A percentile compares a stretch with the other conserved stretches of the same genome.
Conservation (phyloP, 2,113 vertebrate genomes). For the Vulpes lagopus region DNA sequence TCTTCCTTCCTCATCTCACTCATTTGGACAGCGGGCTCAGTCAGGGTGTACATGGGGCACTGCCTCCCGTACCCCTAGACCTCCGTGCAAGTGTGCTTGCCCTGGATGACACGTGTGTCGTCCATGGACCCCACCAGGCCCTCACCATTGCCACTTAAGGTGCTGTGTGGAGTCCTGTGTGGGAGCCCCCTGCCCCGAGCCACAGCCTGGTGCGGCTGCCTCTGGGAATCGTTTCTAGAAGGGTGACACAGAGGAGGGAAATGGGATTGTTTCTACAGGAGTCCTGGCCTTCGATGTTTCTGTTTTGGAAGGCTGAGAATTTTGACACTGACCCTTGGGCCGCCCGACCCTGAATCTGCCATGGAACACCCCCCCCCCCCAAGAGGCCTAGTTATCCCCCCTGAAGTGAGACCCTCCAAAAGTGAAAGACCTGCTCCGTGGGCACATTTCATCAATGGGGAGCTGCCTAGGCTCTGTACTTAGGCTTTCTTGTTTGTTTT, state of each 20-base stretch:
- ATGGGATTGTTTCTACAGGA: background rate
- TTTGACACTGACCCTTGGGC: background rate
- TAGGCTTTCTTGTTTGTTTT: background rate
- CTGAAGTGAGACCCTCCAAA: background rate
- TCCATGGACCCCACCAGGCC: background rate
- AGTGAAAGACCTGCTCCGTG: too few relatives aligned
- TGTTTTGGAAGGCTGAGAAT: background rate
- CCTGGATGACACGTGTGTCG: background rate
- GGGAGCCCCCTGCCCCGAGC: background rate
- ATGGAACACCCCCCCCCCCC: too few relatives aligned
- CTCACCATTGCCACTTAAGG: background rate
- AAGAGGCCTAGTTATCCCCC: background rate
- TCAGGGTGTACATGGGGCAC: fast-evolving
- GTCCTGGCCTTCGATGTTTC: background rate
- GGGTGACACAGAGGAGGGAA: background rate
- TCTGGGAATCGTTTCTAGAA: background rate
- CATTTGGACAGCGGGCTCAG: background rate
- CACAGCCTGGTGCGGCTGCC: fast-evolving
- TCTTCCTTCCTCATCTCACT: background rate
- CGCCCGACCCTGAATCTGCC: background rate
- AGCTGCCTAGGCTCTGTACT: fast-evolving
- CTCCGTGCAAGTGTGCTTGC: background rate
- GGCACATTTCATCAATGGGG: background rate
- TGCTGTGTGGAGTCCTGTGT: background rate
- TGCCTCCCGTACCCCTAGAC: background rate